Evolutionary conservation across 2,888 invertebrate species (phyloP).

Genomic region (Chloromyia formosa): DNA sequence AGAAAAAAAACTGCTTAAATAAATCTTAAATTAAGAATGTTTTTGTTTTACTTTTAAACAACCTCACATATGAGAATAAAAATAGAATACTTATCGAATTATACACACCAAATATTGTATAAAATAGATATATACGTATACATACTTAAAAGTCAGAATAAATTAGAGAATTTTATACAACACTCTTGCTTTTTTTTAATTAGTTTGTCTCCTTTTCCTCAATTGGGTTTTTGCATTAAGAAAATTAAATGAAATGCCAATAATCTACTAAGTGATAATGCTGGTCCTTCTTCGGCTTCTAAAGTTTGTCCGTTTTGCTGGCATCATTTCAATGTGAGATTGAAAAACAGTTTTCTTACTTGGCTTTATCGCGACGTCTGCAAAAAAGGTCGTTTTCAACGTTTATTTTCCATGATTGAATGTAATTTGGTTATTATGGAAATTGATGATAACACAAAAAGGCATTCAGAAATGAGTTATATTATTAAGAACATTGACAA

Average conservation of each 20-base stretch:
- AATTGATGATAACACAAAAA: constrained; percentile 16
- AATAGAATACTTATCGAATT: background rate
- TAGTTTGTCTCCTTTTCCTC: background rate
- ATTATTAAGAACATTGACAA: background rate
- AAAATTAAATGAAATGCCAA: too few species aligned
- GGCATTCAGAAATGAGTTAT: background rate
- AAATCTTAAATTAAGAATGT: background rate
- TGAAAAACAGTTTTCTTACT: constrained; percentile 64
- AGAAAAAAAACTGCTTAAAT: constrained; percentile 12
- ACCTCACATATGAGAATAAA: background rate
- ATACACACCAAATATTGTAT: background rate
- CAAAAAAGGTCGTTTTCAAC: constrained; percentile 65
- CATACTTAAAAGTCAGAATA: background rate
- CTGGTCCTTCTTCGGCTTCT: too few species aligned
- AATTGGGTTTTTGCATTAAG: background rate
- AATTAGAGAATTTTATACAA: constrained; percentile 20
- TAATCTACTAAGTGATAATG: too few species aligned
- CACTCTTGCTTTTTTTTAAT: constrained; percentile 13
- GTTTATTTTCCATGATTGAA: constrained; percentile 12
- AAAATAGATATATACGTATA: background rate
- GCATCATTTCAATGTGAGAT: background rate
- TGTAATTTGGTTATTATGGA: background rate
- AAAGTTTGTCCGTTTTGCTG: too few species aligned
- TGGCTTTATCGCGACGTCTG: constrained; percentile 70
- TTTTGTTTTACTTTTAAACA: background rate